Evolutionary conservation across 2,113 vertebrate genomes (phyloP), one percentile per base, ranked within the genome.

Genomic region (Dasyprocta punctata): DNA sequence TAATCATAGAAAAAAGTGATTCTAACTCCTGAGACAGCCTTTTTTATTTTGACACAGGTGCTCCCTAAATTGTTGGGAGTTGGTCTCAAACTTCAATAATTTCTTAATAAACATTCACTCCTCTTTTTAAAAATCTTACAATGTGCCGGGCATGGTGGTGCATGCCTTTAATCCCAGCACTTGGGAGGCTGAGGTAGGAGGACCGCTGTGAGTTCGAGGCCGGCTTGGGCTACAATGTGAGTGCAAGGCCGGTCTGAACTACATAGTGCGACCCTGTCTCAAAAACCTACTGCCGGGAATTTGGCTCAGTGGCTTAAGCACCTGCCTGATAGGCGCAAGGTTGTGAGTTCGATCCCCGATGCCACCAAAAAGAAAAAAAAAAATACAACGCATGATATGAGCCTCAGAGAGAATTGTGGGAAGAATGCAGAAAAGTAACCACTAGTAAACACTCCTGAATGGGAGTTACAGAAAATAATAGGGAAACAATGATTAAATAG

Each of bases 51-150:
- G 49, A 80, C 8, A 80, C 49, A 80, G 77, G 28, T 36, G 20
- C 14, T 54, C 28, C 1, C 7, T 80, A 36, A 52, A 54, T 78
- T 78, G 30, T 33, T 52, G 30, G 30, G 30, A 33, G 28, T 30
- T 78, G 47, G 30, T 49, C 47, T 80, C 77, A 54, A 80, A 80
- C 77, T 36, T 52, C 38, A 12, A 20, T 33, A 49, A 94, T 58
- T 92, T 94, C 67, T 93, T 88, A 95, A 56, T 87, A 87, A 90
- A 90, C 63, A 82, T 90, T 81, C 92, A 90, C 56, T 56, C 38
- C 20, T 86, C 71, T 73, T 95, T 58, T 86, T 38, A 81, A 58
- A 96, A 86, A 77, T 20, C 30, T 69, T 44, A 78, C 92, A 94
- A 9, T 54, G n/a, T n/a, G n/a, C n/a, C n/a, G n/a, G n/a, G n/a